Evolutionary conservation across 2,113 vertebrate species (phyloP).

Genomic region (Tupaia tana): DNA sequence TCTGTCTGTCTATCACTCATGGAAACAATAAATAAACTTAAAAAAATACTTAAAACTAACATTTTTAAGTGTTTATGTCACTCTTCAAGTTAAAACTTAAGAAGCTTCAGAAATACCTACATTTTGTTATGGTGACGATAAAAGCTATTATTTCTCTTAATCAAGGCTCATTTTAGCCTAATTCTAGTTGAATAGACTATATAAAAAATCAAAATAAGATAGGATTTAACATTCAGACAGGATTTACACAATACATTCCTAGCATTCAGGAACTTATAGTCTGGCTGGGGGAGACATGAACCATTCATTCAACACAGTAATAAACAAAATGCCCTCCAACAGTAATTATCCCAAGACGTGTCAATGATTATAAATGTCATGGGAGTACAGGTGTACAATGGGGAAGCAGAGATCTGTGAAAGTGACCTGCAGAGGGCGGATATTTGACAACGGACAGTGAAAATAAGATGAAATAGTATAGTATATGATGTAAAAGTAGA

Average conservation of each 20-base stretch:
- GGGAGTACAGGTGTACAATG: background rate
- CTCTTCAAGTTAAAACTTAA: conserved; percentile 23
- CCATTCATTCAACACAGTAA: background rate
- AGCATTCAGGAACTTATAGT: background rate
- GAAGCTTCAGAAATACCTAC: background rate
- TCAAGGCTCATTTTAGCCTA: background rate
- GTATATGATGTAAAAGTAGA: background rate
- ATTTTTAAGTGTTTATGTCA: background rate
- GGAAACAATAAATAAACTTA: background rate
- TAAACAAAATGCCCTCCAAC: background rate
- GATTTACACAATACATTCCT: background rate
- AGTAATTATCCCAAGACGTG: background rate
- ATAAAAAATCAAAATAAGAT: background rate
- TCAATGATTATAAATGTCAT: background rate
- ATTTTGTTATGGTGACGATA: background rate
- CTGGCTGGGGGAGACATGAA: background rate
- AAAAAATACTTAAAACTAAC: background rate
- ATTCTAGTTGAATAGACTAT: background rate
- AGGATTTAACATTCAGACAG: background rate
- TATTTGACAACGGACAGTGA: background rate
- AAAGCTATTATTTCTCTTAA: background rate
- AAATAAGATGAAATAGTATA: background rate
- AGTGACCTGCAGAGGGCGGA: background rate
- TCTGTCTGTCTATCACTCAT: too few species aligned
- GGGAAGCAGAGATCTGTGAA: background rate